Percentiles rank a stretch among this genome's conserved stretches.
These are phyloP conservation scores for Perodicticus potto DNA, from an alignment of 2,797 vertebrate species.

Conservation along the genomic window DNA sequence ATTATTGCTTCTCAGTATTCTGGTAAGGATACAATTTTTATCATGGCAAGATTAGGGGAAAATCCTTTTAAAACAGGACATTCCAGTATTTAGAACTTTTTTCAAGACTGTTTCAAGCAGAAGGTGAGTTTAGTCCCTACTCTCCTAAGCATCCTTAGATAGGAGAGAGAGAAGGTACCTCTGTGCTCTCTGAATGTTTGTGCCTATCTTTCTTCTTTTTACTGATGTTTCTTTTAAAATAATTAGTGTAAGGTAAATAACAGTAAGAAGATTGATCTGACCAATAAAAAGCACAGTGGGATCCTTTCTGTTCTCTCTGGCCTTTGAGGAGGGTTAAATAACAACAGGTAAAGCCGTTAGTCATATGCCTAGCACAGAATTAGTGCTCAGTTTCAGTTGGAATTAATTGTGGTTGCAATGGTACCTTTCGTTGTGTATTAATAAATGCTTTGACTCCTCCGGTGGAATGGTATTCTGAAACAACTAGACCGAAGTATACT, in stretches of 20 bases:
- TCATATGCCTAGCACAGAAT: not conserved
- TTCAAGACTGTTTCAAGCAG: constrained; percentile 17
- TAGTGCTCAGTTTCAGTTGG: not conserved
- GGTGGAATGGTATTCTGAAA: constrained; percentile 25
- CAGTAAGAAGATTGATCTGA: constrained; percentile 8
- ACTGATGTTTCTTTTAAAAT: constrained; percentile 1
- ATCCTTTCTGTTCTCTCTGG: not conserved
- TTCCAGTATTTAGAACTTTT: constrained; percentile 3
- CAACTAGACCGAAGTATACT: not conserved
- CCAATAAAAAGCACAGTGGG: not conserved
- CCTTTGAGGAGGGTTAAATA: not conserved
- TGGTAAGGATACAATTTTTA: constrained; percentile 37
- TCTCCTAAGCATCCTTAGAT: not conserved
- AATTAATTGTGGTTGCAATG: constrained; percentile 7
- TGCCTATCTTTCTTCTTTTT: not conserved
- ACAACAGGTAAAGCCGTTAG: not conserved
- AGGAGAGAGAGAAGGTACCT: not conserved
- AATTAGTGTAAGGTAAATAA: not conserved
- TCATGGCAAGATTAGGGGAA: not conserved
- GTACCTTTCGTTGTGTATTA: constrained; percentile 29
- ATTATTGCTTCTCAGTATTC: not conserved
- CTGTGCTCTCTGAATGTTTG: not conserved
- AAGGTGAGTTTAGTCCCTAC: not conserved
- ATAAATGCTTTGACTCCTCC: not conserved
- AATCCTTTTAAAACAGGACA: not conserved